Base-by-base conservation (phyloP, 2,113 vertebrate genomes). In the Pyrgilauda ruficollis region DNA sequence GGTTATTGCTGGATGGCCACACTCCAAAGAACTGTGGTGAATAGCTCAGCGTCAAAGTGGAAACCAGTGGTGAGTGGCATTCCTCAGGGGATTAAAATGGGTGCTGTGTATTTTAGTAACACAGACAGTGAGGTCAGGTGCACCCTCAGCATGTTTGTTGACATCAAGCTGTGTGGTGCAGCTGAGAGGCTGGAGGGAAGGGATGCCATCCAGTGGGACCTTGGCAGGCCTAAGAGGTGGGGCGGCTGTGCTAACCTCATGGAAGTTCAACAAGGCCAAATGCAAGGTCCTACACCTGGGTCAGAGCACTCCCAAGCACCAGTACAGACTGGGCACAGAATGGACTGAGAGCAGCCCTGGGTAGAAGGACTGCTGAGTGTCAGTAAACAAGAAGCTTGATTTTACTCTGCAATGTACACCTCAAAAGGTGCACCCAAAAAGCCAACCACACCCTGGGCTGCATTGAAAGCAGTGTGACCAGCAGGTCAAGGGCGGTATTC, bases 301-400 rank as follows among this genome's bases (percentile, higher is more conserved):
- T 14, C 12, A 5, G n/a, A 76, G 41, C 20, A 76, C 30, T 41
- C 11, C 30, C 35, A 55, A 75, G 11, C 14, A 41, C 24, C 69
- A 20, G 10, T 5, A 43, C 0, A 0, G 11, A 14, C n/a, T 76
- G 47, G 41, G 22, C 17, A 90, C 17, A 62, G 41, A 76, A 62
- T 2, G 9, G 31, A 49, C 2, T 43, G 35, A 76, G 31, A 76
- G 47, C 18, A 76, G 47, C 17, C 22, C 17, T 8, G 9, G 11
- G 30, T 2, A 53, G 23, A 61, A 26, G 5, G 46, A 68, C n/a
- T 30, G 30, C 19, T 9, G 14, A 55, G 21, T 12, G 26, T 16
- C 1, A 1, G 30, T 5, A 44, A 50, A 55, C 7, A 18, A 69
- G 30, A 69, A 76, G 15, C 11, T 47, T 8, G 26, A 31, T 22